Evolutionary conservation across 2,888 invertebrate species (phyloP), one percentile per base, ranked within the genome.

Genomic region (Malachius bipustulatus): DNA sequence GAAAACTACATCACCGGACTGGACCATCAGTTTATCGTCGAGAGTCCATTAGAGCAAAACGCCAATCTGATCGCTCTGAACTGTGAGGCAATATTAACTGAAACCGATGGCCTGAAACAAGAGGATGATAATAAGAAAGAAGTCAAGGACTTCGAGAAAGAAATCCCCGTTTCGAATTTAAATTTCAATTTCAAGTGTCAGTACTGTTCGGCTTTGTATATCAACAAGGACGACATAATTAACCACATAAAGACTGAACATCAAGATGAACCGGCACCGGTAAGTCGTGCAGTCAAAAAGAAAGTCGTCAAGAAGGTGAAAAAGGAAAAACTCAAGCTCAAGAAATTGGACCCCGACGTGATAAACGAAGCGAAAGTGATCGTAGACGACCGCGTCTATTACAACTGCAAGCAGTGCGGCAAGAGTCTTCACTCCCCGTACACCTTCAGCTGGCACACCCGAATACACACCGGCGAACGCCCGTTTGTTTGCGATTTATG

Each of bases 401-500:
- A 71, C 50, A 64, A 65, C 30, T 77, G 77, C 48, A 60, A 58
- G 27, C 57, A 64, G 10, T 77, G 77, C 50, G 70, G 70, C 1
- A 73, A 73, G 51, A 67, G 65, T 40, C 56, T 77, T 14, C 69
- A 71, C 47, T 73, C 76, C 1, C 60, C 72, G 3, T 74, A 75
- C 54, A 74, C 76, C 0, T 75, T 70, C 49, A 57, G 69, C 28
- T 71, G 70, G 63, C 77, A 77, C 51, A 62, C 65, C 51, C 63
- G 75, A 9, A 76, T 76, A 36, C 77, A 77, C 52, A 71, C 75
- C 4, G 76, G 75, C 2, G 77, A 76, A 56, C 63, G 73, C 30
- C 73, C 76, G 1, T 76, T 70, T 55, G 71, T 73, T 2, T 77
- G 77, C 49, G 75, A 77, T 54, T 51, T 74, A 12, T 77, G 77